Base-by-base conservation (phyloP, 2,113 vertebrate species). In the Sardina pilchardus region DNA sequence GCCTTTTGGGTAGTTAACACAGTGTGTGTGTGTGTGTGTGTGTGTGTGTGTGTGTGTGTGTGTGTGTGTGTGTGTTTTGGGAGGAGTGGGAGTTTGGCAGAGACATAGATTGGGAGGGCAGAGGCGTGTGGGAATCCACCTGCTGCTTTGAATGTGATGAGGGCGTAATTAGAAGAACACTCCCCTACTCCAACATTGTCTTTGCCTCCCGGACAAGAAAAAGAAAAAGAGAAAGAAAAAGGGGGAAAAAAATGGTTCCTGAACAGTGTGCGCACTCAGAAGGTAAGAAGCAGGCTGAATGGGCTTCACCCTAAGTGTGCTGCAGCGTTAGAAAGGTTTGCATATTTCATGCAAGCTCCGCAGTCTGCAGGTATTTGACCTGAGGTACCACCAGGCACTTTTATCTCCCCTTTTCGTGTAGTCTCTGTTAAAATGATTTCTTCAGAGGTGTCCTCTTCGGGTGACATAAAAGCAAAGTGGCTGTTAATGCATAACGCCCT, bases 1-100 rank as follows among this genome's bases (percentile, higher is more conserved):
- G 92, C 91, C 91, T 91, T 88, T 78, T 89, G 90, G 87, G 89
- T 88, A 83, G 89, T 89, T 85, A 86, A 78, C 71, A 36, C 4
- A 89, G 88, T 87, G 87, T 85, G 75, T 50, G 48, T 50, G 48
- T 16, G 84, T 82, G 86, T 88, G 88, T 87, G 87, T 86, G 82
- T 34, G 48, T 50, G 48, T 16, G 84, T 82, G 86, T 88, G 88
- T 87, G 87, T 86, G 82, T 34, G n/a, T n/a, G n/a, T n/a, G n/a
- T n/a, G n/a, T n/a, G n/a, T n/a, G n/a, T n/a, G n/a, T n/a, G n/a
- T n/a, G n/a, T n/a, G 87, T 90, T 85, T 89, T 8, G 48, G 83
- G 44, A 59, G 71, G 87, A 47, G 34, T 34, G 89, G 86, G 48
- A 88, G 88, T 7, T 39, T 56, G 50, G 36, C 17, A 53, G 67